phyloP scores from a whole-genome alignment of 2,797 vertebrate genomes.

The Paramormyrops hopkinsi region DNA sequence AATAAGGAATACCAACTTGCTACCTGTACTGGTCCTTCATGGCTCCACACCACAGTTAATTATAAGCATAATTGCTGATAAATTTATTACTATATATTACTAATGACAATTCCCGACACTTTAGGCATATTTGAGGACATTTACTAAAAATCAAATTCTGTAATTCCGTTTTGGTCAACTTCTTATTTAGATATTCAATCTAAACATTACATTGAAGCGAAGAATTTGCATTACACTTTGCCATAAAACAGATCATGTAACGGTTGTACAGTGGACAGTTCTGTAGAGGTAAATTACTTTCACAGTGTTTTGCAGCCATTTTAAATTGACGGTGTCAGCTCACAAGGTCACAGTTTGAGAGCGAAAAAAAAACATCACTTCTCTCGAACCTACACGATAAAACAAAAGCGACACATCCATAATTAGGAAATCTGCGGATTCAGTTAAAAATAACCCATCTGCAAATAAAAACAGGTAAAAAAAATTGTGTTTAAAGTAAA shows the following conservation, averaged over 20 bases:
- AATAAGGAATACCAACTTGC: not conserved
- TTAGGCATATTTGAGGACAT: not conserved
- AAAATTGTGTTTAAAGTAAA: not conserved
- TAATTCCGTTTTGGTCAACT: not conserved
- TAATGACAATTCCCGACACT: not conserved
- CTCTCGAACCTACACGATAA: not conserved
- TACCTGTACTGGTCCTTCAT: not conserved
- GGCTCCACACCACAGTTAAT: not conserved
- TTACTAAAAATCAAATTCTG: not conserved
- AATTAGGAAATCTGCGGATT: not conserved
- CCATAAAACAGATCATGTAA: not conserved
- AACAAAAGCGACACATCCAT: not conserved
- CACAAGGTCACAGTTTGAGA: not conserved
- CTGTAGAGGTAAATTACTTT: not conserved
- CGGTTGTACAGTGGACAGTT: not conserved
- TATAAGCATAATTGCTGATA: not conserved
- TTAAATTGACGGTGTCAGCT: conserved; percentile 6
- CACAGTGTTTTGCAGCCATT: conserved; percentile 6
- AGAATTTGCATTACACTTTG: not conserved
- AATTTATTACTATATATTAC: not conserved
- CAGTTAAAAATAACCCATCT: not conserved
- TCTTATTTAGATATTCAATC: not conserved
- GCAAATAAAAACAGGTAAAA: not conserved
- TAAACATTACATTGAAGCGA: not conserved
- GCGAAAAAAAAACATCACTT: not conserved